A percentile compares a stretch with the other conserved stretches of the same genome.
Conservation (phyloP, 1,140 invertebrate species). For the Euschistus heros region DNA sequence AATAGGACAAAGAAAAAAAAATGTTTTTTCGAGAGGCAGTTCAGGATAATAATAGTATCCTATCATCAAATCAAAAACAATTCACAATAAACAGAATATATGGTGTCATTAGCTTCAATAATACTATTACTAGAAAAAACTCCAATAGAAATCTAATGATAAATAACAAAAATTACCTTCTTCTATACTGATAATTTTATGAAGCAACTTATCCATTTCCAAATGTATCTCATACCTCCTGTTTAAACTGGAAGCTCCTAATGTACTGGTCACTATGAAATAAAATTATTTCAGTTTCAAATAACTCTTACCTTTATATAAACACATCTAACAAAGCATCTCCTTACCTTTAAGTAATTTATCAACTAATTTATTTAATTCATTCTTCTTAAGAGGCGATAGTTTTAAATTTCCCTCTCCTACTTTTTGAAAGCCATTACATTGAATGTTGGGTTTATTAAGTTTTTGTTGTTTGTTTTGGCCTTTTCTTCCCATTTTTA, state of each 20-base stretch:
- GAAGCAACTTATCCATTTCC: conserved; percentile 38
- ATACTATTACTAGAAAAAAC: background rate
- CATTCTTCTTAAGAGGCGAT: conserved; percentile 32
- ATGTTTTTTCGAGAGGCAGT: too few relatives aligned
- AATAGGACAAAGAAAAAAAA: background rate
- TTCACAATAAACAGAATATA: background rate
- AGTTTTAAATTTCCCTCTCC: conserved; percentile 22
- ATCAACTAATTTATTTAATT: conserved; percentile 37
- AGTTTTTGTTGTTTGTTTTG: conserved; percentile 2
- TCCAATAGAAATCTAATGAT: background rate
- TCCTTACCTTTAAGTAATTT: conserved; percentile 34
- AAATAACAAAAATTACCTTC: conserved; percentile 26
- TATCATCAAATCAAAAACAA: background rate
- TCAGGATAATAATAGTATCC: conserved; percentile 1
- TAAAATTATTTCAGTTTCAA: conserved; percentile 12
- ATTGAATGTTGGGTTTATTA: background rate
- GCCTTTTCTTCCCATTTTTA: conserved; percentile 2
- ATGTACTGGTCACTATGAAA: conserved; percentile 26
- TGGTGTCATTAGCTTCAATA: background rate
- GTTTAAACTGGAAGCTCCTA: conserved; percentile 17
- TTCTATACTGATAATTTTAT: conserved; percentile 40
- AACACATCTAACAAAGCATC: background rate
- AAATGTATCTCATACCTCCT: conserved; percentile 41
- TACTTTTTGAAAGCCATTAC: background rate
- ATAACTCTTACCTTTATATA: background rate